Evolutionary conservation across 1,140 invertebrate species (phyloP).

Genomic region (Eufriesea mexicana): DNA sequence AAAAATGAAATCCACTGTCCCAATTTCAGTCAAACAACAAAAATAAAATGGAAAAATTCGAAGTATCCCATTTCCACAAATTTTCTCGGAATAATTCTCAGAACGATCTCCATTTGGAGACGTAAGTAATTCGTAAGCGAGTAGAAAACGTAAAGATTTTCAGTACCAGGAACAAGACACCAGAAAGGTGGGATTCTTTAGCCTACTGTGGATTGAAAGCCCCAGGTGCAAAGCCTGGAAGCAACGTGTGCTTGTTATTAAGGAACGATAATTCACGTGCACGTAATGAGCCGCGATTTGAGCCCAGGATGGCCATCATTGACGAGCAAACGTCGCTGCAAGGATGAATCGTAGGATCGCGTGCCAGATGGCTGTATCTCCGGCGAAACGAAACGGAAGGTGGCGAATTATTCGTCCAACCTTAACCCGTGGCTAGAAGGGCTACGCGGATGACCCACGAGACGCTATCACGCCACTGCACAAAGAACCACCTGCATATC

Average conservation of each 20-base stretch:
- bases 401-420: conserved; percentile 63
- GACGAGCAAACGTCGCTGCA: conserved; percentile 58
- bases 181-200: too few species aligned
- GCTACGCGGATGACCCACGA: conserved; percentile 8
- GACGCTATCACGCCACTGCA: conserved; percentile 28
- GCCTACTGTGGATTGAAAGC: not conserved
- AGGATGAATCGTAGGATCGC: conserved; percentile 73
- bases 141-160: too few species aligned
- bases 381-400: conserved; percentile 61
- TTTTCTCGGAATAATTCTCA: not conserved
- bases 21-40: too few species aligned
- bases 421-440: conserved; percentile 5
- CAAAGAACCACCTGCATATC: conserved; percentile 28
- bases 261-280: conserved; percentile 54
- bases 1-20: too few species aligned
- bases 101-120: not conserved
- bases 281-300: conserved; percentile 59
- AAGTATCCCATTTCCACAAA: not conserved
- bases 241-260: conserved; percentile 10
- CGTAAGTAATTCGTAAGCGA: too few species aligned
- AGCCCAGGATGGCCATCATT: conserved; percentile 46
- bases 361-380: conserved; percentile 65
- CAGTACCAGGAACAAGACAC: too few species aligned
- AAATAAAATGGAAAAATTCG: too few species aligned
- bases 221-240: not conserved